Evolutionary conservation across 2,113 vertebrate genomes (phyloP), one percentile per base, ranked within the genome.

Genomic region (Amphiprion percula): DNA sequence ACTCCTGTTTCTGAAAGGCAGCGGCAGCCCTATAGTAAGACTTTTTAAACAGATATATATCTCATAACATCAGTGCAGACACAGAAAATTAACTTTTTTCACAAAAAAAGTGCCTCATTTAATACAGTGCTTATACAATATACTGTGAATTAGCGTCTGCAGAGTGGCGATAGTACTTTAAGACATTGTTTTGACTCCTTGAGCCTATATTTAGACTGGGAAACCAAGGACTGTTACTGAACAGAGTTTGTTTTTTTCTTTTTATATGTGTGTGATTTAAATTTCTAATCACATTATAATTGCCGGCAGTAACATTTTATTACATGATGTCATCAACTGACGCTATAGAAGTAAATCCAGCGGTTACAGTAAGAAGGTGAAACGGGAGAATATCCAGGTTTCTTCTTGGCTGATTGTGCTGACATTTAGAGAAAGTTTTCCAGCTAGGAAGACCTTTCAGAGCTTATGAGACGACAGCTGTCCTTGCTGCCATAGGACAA

Each of bases 101-200:
- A 37, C 33, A 37, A 37, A 37, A 37, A 37, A 26, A 26, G 26
- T 26, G 2, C 26, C 3, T 26, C 26, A 26, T 33, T 6, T 33
- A 33, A 33, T 30, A 5, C 4, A 4, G 7, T 33, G 33, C 33
- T 7, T 33, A 6, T 33, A 33, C 6, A 33, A 33, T 8, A 37
- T 49, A 37, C 39, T 58, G 76, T 55, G 37, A 33, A 4, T 60
- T 41, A 28, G 21, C 16, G 60, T 26, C 44, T 60, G 28, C 68
- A 59, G 4, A 15, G 16, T 23, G 1, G 2, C 47, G 24, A 30
- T 17, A 70, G 26, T 17, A 14, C 17, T 30, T 55, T 19, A 28
- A 14, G 19, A 47, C 26, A 21, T 12, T 11, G 26, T 33, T 65
- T 37, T 59, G 16, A 26, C 41, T 66, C 4, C 16, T 21, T 68